Evolutionary conservation across 2,797 vertebrate genomes (phyloP), one percentile per base, ranked within the genome.

Genomic region (Chiloscyllium punctatum): DNA sequence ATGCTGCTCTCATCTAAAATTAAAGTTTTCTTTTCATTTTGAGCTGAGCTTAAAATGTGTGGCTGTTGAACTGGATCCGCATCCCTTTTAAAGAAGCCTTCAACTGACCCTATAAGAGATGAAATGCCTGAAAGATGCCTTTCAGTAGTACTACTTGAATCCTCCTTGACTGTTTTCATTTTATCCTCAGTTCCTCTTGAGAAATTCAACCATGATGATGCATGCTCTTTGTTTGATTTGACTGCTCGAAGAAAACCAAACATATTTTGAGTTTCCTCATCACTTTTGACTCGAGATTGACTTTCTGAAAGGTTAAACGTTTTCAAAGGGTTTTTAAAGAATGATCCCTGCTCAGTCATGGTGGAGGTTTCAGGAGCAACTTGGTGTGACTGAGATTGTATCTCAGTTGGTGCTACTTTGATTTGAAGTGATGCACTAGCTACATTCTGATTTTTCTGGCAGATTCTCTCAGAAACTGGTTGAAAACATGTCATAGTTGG

Each of bases 171-270:
- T 9, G 92, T 25, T 79, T 86, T 62, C 96, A 53, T 96, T 97
- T 96, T 96, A 96, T 27, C 96, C 86, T 18, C 27, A 96, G 96
- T 51, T 96, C 96, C 96, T 97, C 97, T 96, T 95, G 96, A 84
- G 86, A 72, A 33, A 96, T 96, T 96, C 11, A 96, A 96, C 25
- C 96, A 62, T 94, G 97, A 97, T 96, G 96, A 95, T 95, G 97
- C 97, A 23, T 96, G 96, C 96, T 98, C 97, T 6, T 98, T 97
- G 68, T 97, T 97, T 95, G 97, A 97, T 71, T 98, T 98, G 96
- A 98, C 98, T 9, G 97, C 98, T 97, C 98, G 99, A 69, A 99
- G 98, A 96, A 99, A 98, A 96, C 97, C 98, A 96, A 99, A 98
- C 96, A 99, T 98, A 68, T 97, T 72, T 23, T 98, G 98, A 95